phyloP scores from a whole-genome alignment of 2,113 vertebrate genomes.

The Gasterosteus nipponicus region DNA sequence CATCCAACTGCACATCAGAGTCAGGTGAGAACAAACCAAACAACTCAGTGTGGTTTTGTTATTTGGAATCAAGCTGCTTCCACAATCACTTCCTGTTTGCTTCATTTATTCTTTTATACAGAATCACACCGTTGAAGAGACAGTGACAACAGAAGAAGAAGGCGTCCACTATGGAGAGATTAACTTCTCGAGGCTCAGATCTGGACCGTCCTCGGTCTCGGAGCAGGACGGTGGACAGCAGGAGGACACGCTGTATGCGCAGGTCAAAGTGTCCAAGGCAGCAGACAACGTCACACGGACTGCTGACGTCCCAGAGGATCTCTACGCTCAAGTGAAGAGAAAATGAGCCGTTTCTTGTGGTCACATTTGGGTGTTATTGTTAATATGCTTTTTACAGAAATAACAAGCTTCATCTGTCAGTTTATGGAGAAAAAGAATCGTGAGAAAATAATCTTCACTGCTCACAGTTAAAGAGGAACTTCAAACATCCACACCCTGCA shows the following conservation, averaged over 20 bases:
- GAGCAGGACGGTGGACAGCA: conserved; percentile 10
- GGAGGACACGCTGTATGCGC: conserved; percentile 25
- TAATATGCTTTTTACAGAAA: neutral
- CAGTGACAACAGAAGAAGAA: too few species aligned
- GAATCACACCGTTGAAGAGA: too few species aligned
- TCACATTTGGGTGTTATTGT: neutral
- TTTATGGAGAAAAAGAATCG: neutral
- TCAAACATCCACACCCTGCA: neutral
- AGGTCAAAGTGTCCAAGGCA: conserved; percentile 5
- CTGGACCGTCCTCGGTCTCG: neutral
- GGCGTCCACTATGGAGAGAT: conserved; percentile 41
- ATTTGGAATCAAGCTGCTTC: too few species aligned
- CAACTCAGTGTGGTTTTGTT: neutral
- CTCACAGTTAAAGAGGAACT: neutral
- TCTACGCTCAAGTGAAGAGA: conserved; percentile 23
- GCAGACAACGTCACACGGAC: too few species aligned
- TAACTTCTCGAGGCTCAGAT: conserved; percentile 3
- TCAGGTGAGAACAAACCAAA: neutral
- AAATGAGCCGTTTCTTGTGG: neutral
- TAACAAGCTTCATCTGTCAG: neutral
- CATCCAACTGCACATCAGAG: neutral
- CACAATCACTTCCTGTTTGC: too few species aligned
- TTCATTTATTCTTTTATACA: too few species aligned
- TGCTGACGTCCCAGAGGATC: neutral
- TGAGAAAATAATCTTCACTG: neutral